phyloP scores from a whole-genome alignment of 2,113 vertebrate species.

The Hippocampus zosterae region DNA sequence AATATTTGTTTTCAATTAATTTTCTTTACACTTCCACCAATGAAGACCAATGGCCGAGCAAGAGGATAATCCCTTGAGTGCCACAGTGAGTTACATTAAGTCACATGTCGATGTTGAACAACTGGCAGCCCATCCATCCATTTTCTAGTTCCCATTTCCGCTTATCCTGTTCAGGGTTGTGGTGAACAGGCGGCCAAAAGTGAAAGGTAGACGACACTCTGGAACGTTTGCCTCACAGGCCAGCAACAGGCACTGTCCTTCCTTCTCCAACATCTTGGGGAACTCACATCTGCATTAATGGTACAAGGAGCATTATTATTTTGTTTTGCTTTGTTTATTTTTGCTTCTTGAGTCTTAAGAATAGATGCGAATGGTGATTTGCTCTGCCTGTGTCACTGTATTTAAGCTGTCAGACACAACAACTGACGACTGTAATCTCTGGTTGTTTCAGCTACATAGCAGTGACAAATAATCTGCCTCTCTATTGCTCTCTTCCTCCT shows the following conservation, averaged over 20 bases:
- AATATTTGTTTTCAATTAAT: too few relatives aligned
- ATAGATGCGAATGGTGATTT: neutral
- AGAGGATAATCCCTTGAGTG: neutral
- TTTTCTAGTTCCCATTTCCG: neutral
- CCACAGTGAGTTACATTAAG: neutral
- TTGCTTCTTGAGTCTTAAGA: neutral
- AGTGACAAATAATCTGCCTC: slow-evolving; percentile 37
- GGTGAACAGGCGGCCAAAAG: neutral
- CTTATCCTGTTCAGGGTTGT: neutral
- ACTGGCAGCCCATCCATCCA: neutral
- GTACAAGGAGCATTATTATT: neutral
- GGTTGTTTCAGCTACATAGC: slow-evolving; percentile 5
- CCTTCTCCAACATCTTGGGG: neutral
- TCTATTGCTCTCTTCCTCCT: slow-evolving; percentile 14
- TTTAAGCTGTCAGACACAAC: slow-evolving; percentile 21
- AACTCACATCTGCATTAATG: neutral
- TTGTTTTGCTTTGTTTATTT: neutral
- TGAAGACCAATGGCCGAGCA: neutral
- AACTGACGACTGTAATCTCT: slow-evolving; percentile 29
- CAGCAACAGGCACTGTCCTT: neutral
- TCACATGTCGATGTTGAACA: neutral
- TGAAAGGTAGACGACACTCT: neutral
- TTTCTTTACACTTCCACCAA: too few relatives aligned
- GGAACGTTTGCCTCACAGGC: neutral
- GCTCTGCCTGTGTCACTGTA: slow-evolving; percentile 4